Base-by-base conservation (phyloP, 2,797 vertebrate species). In the Gallirallus australis region DNA sequence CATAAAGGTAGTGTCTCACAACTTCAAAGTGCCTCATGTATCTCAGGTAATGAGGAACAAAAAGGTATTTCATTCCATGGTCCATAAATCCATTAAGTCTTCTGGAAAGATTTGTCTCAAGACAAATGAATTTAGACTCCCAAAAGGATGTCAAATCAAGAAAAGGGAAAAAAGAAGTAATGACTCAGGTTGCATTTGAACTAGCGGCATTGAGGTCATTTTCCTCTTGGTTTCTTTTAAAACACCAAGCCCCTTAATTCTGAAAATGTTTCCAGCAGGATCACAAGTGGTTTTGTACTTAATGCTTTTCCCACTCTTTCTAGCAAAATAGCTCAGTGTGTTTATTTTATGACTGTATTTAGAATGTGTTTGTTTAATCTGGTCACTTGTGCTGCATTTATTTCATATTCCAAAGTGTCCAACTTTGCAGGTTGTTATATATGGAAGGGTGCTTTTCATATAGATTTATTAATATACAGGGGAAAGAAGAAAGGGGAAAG, bases 311-410 rank as follows among this genome's bases (percentile, higher is more conserved):
- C 50, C 5, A 3, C 33, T 89, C 64, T 66, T 97, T 73, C 35
- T 76, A 89, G 71, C 73, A 63, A 85, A 95, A 50, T 80, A 82
- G 40, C 35, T 42, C 39, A 31, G n/a, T 18, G 40, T 80, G 68
- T 92, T 96, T 95, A 70, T 96, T 92, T 96, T 85, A 92, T 89
- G 78, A 64, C 40, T 80, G 56, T 42, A 45, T 80, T 89, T 94
- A 60, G 52, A 86, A 94, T 82, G 59, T 73, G 73, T 89, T 96
- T 93, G 59, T 94, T 96, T 96, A 91, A 94, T 87, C 68, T 0
- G 0, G 35, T 89, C 73, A 89, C 89, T 92, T 66, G 33, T 71
- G 35, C 61, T 85, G 68, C 81, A 75, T 80, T 93, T 85, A 72
- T 87, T 93, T 95, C 88, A 25, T 45, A 76, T 59, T 87, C 0